Evolutionary conservation across 1,140 invertebrate species (phyloP).

Genomic region (Melipona quadrifasciata): DNA sequence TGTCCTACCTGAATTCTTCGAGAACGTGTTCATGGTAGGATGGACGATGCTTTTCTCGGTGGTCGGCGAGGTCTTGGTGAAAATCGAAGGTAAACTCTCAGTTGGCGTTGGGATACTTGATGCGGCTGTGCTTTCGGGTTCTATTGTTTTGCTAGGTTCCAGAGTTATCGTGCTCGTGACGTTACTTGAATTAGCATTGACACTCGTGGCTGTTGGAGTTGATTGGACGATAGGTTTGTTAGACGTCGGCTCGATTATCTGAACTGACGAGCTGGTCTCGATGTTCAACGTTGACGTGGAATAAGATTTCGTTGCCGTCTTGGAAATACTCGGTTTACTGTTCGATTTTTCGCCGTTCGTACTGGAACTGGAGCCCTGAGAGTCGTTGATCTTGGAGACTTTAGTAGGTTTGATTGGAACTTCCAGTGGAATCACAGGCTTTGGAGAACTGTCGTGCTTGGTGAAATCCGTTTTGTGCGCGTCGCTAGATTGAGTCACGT

Average conservation of each 20-base stretch:
- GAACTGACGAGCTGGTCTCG: slow-evolving; percentile 77
- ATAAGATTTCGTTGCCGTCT: slow-evolving; percentile 61
- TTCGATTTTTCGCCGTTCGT: slow-evolving; percentile 27
- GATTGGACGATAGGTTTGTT: slow-evolving; percentile 66
- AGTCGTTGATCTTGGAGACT: slow-evolving; percentile 23
- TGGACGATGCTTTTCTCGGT: slow-evolving; percentile 41
- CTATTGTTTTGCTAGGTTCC: slow-evolving; percentile 71
- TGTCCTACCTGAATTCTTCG: slow-evolving; percentile 55
- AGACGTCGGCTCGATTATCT: slow-evolving; percentile 75
- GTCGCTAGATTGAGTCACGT: slow-evolving; percentile 18
- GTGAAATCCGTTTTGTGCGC: background rate
- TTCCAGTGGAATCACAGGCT: slow-evolving; percentile 48
- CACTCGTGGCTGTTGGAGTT: slow-evolving; percentile 48
- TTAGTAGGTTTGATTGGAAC: slow-evolving; percentile 51
- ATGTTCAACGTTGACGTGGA: slow-evolving; percentile 74
- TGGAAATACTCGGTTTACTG: slow-evolving; percentile 37
- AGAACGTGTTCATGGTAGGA: slow-evolving; percentile 5
- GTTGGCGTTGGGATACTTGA: slow-evolving; percentile 71
- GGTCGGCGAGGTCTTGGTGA: slow-evolving; percentile 50
- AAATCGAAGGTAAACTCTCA: slow-evolving; percentile 69
- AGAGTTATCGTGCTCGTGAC: slow-evolving; percentile 27
- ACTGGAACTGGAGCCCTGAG: background rate
- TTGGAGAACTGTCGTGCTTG: slow-evolving; percentile 29
- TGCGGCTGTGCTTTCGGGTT: slow-evolving; percentile 37
- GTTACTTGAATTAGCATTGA: background rate